Conservation (phyloP, 2,797 vertebrate species). For the Poeciliopsis turneri region DNA sequence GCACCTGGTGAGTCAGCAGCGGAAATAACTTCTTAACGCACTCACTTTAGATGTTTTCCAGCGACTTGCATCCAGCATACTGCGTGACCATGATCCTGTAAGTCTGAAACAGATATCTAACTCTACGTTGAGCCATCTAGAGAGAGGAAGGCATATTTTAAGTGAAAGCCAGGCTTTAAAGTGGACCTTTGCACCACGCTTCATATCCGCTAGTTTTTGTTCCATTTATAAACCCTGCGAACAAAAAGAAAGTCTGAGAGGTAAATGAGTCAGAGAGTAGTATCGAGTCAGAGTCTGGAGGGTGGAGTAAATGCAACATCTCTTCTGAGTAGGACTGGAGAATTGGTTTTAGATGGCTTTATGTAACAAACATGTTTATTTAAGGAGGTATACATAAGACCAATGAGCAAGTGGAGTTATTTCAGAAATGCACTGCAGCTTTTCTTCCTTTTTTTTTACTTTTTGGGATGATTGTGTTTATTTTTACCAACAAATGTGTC, state of each 20-base stretch:
- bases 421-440: background rate
- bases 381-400: conserved; percentile 14
- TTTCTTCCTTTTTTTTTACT: background rate
- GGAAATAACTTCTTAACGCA: conserved; percentile 30
- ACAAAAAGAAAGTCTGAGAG: conserved; percentile 38
- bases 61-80: conserved; percentile 23
- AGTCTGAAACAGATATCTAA: conserved; percentile 15
- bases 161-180: conserved; percentile 43
- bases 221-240: conserved; percentile 56
- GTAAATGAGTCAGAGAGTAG: conserved; percentile 42
- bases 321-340: conserved; percentile 25
- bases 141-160: conserved; percentile 27
- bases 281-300: conserved; percentile 37
- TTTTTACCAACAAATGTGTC: conserved; percentile 1
- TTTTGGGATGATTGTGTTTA: background rate
- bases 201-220: conserved; percentile 23
- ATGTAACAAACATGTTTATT: conserved; percentile 27
- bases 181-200: conserved; percentile 20
- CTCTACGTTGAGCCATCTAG: conserved; percentile 16
- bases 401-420: conserved; percentile 1
- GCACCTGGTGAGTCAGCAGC: conserved; percentile 49
- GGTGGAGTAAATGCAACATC: conserved; percentile 39
- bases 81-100: conserved; percentile 28
- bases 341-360: conserved; percentile 28
- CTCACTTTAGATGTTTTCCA: conserved; percentile 36